These are phyloP conservation scores for Sylvilagus floridanus DNA, from an alignment of 2,797 vertebrate species.

Conservation along the genomic window DNA sequence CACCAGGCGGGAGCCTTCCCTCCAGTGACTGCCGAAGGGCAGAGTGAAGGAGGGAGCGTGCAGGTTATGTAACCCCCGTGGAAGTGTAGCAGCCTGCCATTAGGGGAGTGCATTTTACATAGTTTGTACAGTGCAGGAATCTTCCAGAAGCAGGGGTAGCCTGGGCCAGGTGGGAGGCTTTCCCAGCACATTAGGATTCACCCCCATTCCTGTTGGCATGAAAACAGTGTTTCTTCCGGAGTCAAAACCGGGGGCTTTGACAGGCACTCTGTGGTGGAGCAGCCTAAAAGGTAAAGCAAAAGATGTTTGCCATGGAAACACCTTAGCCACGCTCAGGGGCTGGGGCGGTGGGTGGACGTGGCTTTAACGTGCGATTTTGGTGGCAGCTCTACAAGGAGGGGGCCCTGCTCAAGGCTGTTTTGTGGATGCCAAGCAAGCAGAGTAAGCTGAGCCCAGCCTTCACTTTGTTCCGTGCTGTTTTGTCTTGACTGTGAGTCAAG, in stretches of 20 bases:
- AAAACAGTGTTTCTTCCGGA: conserved; percentile 28
- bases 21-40: not conserved
- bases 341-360: not conserved
- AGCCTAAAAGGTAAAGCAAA: conserved; percentile 35
- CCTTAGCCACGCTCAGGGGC: not conserved
- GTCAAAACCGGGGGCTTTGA: not conserved
- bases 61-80: not conserved
- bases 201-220: not conserved
- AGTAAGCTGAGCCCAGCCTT: not conserved
- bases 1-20: not conserved
- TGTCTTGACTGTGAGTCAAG: not conserved
- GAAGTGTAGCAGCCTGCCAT: conserved; percentile 3
- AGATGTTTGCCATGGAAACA: conserved; percentile 35
- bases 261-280: not conserved
- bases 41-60: not conserved
- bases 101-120: conserved; percentile 24
- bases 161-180: conserved; percentile 9
- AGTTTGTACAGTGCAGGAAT: conserved; percentile 32
- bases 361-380: not conserved
- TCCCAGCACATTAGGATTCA: not conserved
- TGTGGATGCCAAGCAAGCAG: not conserved
- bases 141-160: conserved; percentile 46
- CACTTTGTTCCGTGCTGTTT: not conserved
- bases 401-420: not conserved
- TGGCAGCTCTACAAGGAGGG: not conserved